These are phyloP conservation scores for Pleuronectes platessa DNA, from an alignment of 2,113 vertebrate genomes.

Conservation along the genomic window DNA sequence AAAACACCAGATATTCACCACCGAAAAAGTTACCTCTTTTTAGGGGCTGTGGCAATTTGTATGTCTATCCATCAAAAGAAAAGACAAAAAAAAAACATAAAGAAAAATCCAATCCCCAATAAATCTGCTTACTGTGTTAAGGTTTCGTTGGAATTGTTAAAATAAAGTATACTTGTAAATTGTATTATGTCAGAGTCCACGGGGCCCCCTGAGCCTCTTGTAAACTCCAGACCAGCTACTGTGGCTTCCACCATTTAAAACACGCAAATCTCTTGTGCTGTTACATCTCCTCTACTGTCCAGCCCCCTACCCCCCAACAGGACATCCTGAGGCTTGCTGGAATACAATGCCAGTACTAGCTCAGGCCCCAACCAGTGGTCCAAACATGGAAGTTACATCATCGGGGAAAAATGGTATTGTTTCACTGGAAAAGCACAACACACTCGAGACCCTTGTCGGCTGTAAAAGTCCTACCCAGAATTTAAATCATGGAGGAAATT, in stretches of 20 bases:
- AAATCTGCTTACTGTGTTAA: background rate
- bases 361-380: conserved; percentile 81
- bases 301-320: conserved; percentile 87
- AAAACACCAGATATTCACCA: background rate
- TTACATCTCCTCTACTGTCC: conserved; percentile 72
- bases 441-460: conserved; percentile 56
- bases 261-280: conserved; percentile 26
- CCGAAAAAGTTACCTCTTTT: background rate
- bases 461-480: conserved; percentile 14
- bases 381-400: conserved; percentile 87
- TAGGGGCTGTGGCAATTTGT: background rate
- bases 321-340: conserved; percentile 96
- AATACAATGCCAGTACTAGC: conserved; percentile 91
- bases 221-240: conserved; percentile 23
- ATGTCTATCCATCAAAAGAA: conserved; percentile 14
- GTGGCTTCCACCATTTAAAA: conserved; percentile 55
- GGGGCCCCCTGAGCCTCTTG: conserved; percentile 22
- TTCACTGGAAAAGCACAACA: conserved; percentile 73
- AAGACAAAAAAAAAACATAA: background rate
- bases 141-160: background rate
- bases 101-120: conserved; percentile 18
- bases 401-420: conserved; percentile 83
- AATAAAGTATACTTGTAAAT: background rate
- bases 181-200: background rate
- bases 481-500: background rate